Conservation (phyloP, 2,113 vertebrate genomes). For the Sinosuthora webbiana region DNA sequence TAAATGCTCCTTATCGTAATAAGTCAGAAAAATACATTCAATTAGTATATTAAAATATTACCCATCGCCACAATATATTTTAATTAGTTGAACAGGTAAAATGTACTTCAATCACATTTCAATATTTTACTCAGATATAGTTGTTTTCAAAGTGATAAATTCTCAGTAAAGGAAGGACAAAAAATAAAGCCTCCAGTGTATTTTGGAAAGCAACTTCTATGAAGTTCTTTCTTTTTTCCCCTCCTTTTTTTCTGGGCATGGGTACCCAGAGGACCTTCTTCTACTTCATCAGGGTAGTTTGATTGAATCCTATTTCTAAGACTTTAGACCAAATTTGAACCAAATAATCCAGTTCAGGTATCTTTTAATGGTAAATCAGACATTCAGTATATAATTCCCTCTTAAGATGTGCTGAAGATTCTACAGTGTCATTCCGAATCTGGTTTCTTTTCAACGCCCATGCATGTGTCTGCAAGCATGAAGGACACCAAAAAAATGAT, state of each 20-base stretch:
- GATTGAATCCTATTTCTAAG: not conserved
- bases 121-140: not conserved
- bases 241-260: not conserved
- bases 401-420: not conserved
- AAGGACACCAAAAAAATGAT: not conserved
- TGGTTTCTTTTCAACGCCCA: not conserved
- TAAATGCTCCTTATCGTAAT: slow-evolving; percentile 20
- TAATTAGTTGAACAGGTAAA: slow-evolving; percentile 30
- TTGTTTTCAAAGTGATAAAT: slow-evolving; percentile 16
- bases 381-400: not conserved
- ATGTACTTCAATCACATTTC: not conserved
- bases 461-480: not conserved
- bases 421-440: not conserved
- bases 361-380: not conserved
- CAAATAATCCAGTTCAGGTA: not conserved
- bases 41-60: slow-evolving; percentile 29
- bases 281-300: not conserved
- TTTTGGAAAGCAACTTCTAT: not conserved
- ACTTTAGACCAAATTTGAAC: not conserved
- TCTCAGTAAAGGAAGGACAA: not conserved
- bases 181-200: not conserved
- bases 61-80: not conserved
- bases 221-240: not conserved
- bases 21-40: slow-evolving; percentile 43
- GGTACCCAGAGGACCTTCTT: not conserved